Percentiles rank a stretch among this genome's conserved stretches.
Conservation (phyloP, 1,140 invertebrate species). For the Drosophila rufa region DNA sequence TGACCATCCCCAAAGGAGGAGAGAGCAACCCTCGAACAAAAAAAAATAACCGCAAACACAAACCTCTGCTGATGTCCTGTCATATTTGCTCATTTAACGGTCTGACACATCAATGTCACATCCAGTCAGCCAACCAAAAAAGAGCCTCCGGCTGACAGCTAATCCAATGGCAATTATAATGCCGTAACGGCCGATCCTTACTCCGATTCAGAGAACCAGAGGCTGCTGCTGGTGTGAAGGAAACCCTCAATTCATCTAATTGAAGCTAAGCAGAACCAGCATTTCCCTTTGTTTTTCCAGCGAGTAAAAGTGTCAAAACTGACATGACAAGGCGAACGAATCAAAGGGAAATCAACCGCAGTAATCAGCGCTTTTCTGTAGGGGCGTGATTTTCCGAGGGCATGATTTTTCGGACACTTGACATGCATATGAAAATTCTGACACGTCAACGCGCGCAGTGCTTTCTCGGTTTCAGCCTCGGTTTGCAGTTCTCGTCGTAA, state of each 20-base stretch:
- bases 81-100: conserved; percentile 85
- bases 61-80: conserved; percentile 56
- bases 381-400: conserved; percentile 52
- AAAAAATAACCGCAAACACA: conserved; percentile 60
- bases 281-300: conserved; percentile 41
- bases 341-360: conserved; percentile 68
- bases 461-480: conserved; percentile 30
- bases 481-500: conserved; percentile 50
- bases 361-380: conserved; percentile 76
- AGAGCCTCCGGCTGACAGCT: conserved; percentile 73
- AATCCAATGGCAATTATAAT: conserved; percentile 83
- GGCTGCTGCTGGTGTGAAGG: conserved; percentile 44
- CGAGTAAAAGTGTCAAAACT: conserved; percentile 79
- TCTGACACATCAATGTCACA: conserved; percentile 85
- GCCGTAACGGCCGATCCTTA: conserved; percentile 57
- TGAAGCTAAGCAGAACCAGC: conserved; percentile 82
- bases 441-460: conserved; percentile 80
- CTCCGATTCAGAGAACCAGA: conserved; percentile 23
- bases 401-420: conserved; percentile 72
- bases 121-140: conserved; percentile 52
- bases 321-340: conserved; percentile 80
- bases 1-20: conserved; percentile 34
- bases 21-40: conserved; percentile 36
- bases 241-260: conserved; percentile 80
- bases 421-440: conserved; percentile 85